phyloP scores from a whole-genome alignment of 2,888 invertebrate species.

The Volucella inanis region DNA sequence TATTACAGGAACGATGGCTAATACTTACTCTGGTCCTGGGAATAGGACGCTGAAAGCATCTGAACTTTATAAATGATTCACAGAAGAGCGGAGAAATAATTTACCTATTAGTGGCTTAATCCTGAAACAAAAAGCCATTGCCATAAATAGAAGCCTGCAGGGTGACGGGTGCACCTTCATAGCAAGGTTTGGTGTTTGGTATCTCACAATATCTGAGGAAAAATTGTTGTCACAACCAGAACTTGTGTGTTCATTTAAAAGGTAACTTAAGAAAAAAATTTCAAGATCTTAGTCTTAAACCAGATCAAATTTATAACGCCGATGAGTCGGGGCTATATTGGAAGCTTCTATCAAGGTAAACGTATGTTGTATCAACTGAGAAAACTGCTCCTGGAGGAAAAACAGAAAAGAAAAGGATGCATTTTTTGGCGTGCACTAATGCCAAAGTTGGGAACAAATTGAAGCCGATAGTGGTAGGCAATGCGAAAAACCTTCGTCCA shows the following conservation, averaged over 20 bases:
- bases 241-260: not conserved
- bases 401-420: conserved; percentile 26
- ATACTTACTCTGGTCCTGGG: no score
- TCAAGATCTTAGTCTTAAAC: not conserved
- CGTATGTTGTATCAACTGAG: no score
- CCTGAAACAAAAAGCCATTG: not conserved
- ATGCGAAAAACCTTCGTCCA: conserved; percentile 3
- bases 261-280: not conserved
- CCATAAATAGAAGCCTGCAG: not conserved
- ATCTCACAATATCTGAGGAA: not conserved
- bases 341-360: no score
- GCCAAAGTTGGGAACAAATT: not conserved
- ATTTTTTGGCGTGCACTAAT: conserved; percentile 29
- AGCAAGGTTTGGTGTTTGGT: conserved; percentile 1
- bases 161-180: not conserved
- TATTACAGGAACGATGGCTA: no score
- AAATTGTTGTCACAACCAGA: not conserved
- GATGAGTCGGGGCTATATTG: no score
- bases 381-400: conserved; percentile 37
- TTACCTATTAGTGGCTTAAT: not conserved
- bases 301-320: not conserved
- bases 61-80: not conserved
- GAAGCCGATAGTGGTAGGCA: not conserved
- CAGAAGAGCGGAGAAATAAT: not conserved
- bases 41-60: no score